A percentile compares a stretch with the other conserved stretches of the same genome.
Conservation (phyloP, 2,888 invertebrate genomes). For the Dryococelus australis region DNA sequence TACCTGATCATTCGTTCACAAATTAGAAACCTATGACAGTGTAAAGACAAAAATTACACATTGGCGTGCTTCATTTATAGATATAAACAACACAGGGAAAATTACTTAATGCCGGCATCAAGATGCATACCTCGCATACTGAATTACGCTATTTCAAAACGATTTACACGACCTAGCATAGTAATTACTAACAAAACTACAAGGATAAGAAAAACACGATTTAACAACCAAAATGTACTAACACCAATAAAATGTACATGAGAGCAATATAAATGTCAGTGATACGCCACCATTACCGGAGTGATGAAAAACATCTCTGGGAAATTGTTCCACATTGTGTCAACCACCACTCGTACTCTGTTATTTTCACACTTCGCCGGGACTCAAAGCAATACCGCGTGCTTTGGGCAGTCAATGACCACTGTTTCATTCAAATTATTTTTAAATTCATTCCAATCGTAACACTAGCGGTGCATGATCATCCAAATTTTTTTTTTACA, state of each 20-base stretch:
- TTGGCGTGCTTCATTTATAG: no score
- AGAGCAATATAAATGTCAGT: not conserved
- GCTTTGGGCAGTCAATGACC: not conserved
- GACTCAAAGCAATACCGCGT: not conserved
- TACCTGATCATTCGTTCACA: no score
- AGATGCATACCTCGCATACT: not conserved
- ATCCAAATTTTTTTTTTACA: not conserved
- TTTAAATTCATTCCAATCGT: not conserved
- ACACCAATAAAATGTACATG: conserved; percentile 1
- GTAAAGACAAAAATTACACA: no score
- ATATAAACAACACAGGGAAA: not conserved
- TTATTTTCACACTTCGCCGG: not conserved
- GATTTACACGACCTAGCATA: not conserved
- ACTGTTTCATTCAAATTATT: not conserved
- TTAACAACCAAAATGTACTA: not conserved
- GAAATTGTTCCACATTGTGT: conserved; percentile 39
- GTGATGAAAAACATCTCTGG: conserved; percentile 40
- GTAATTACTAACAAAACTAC: not conserved
- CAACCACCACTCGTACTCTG: not conserved
- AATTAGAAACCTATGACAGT: no score
- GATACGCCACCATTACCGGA: conserved; percentile 40
- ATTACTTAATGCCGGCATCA: not conserved
- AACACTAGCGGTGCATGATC: not conserved
- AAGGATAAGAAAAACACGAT: not conserved
- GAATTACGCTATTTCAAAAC: not conserved